Conservation (phyloP, 2,888 invertebrate species). For the Trichopria drosophilae region DNA sequence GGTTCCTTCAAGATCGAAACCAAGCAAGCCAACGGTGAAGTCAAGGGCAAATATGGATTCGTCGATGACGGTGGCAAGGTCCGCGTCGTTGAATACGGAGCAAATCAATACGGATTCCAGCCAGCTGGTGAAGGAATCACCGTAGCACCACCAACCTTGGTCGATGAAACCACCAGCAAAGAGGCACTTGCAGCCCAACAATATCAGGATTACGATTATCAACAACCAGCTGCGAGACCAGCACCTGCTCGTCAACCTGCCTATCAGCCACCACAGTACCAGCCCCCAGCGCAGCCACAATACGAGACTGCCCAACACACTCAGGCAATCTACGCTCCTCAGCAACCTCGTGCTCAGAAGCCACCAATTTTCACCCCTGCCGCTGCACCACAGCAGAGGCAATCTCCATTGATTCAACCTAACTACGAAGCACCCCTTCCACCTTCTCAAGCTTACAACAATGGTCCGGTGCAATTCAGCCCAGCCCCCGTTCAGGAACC, state of each 20-base stretch:
- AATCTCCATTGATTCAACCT: constrained; percentile 44
- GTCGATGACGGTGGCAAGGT: constrained; percentile 80
- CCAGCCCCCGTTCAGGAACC: constrained; percentile 42
- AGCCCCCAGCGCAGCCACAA: constrained; percentile 34
- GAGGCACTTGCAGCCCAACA: constrained; percentile 42
- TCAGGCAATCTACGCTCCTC: constrained; percentile 49
- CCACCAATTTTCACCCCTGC: constrained; percentile 47
- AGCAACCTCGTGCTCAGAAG: constrained; percentile 34
- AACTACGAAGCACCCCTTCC: constrained; percentile 46
- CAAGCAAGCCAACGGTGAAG: constrained; percentile 77
- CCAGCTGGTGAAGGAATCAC: constrained; percentile 86
- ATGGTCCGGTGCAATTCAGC: constrained; percentile 53
- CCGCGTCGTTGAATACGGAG: constrained; percentile 85
- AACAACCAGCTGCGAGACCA: constrained; percentile 42
- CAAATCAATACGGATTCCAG: constrained; percentile 85
- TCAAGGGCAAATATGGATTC: constrained; percentile 89
- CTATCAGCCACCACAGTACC: constrained; percentile 40
- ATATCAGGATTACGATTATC: constrained; percentile 47
- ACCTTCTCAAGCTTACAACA: constrained; percentile 48
- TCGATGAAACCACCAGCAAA: constrained; percentile 57
- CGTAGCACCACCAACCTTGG: constrained; percentile 63
- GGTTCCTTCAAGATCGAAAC: constrained; percentile 91
- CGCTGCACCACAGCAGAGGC: constrained; percentile 45
- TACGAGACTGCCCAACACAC: constrained; percentile 39
- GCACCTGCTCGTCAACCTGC: constrained; percentile 42